A percentile compares a stretch with the other conserved stretches of the same genome.
Conservation (phyloP, 2,888 invertebrate genomes). For the Macaria liturata region DNA sequence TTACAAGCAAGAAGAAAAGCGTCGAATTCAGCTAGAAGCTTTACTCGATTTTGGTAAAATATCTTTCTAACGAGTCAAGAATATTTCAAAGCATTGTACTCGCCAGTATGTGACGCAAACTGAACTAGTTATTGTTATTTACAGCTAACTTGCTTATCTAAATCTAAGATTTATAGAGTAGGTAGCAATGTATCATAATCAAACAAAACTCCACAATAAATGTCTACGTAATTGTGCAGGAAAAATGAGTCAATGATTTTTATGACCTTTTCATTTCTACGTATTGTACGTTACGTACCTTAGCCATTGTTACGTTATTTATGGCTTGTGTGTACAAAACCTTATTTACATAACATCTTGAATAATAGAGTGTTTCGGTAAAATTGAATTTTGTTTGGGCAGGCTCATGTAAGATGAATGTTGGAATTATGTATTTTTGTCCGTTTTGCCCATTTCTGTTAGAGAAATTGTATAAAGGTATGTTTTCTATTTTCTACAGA, state of each 20-base stretch:
- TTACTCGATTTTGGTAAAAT: no score
- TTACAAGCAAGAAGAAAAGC: no score
- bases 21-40: no score
- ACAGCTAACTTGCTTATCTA: no score
- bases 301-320: conserved; percentile 34
- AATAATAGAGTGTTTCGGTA: conserved; percentile 30
- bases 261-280: conserved; percentile 34
- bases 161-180: conserved; percentile 1
- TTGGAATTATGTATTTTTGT: conserved; percentile 20
- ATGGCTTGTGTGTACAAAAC: conserved; percentile 31
- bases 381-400: conserved; percentile 26
- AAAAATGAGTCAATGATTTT: conserved; percentile 37
- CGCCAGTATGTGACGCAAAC: no score
- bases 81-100: no score
- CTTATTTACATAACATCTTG: conserved; percentile 35
- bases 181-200: conserved; percentile 11
- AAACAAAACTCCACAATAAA: conserved; percentile 24
- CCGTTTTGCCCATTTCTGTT: neutral
- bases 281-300: conserved; percentile 33
- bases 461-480: no score
- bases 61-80: no score
- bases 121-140: no score
- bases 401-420: conserved; percentile 18
- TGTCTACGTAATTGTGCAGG: conserved; percentile 27
- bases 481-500: no score